These are phyloP conservation scores for Batillaria attramentaria DNA, from an alignment of 1,140 invertebrate genomes.

Conservation along the genomic window DNA sequence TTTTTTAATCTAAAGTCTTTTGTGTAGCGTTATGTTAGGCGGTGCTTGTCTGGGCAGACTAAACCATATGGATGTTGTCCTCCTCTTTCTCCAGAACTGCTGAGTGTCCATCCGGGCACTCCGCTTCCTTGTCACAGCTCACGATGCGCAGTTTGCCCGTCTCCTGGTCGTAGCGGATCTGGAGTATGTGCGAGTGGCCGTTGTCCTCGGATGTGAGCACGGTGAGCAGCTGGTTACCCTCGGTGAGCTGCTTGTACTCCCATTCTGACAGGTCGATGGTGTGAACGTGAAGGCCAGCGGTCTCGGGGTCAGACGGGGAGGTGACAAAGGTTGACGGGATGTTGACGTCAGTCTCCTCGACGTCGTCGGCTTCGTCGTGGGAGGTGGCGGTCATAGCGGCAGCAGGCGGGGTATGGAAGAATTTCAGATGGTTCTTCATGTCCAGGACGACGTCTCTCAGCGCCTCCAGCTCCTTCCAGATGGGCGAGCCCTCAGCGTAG, in stretches of 20 bases:
- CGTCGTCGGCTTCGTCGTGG: too few relatives aligned
- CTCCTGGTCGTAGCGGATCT: neutral
- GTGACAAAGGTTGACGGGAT: neutral
- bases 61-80: too few relatives aligned
- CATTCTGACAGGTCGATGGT: conserved; percentile 35
- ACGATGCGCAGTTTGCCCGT: neutral
- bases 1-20: neutral
- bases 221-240: neutral
- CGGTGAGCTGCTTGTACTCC: conserved; percentile 19
- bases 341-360: neutral
- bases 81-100: neutral
- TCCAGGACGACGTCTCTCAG: conserved; percentile 57
- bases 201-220: conserved; percentile 34
- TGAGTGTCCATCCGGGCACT: neutral
- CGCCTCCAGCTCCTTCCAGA: conserved; percentile 60
- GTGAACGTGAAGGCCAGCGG: conserved; percentile 38
- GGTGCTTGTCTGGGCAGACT: too few relatives aligned
- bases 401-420: conserved; percentile 41
- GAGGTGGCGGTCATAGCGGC: conserved; percentile 14
- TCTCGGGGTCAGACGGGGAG: conserved; percentile 26
- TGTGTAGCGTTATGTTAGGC: neutral
- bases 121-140: neutral
- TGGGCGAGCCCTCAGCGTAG: conserved; percentile 50
- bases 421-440: conserved; percentile 34
- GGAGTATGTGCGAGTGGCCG: conserved; percentile 40